A percentile compares a stretch with the other conserved stretches of the same genome.
These are phyloP conservation scores for Enteromius treurensis DNA, from an alignment of 2,797 vertebrate species.

Conservation along the genomic window DNA sequence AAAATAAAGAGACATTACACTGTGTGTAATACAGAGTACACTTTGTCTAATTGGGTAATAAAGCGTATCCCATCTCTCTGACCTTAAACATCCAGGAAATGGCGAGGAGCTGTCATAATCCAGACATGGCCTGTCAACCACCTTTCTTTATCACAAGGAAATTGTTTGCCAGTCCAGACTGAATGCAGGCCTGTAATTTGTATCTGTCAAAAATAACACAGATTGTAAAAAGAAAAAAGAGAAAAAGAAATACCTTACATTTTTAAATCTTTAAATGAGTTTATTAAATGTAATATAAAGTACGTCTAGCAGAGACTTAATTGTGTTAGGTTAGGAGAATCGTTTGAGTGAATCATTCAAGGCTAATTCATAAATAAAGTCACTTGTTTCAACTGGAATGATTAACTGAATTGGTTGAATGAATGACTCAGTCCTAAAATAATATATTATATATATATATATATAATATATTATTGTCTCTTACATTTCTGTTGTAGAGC, in stretches of 20 bases:
- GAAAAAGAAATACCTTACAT: neutral
- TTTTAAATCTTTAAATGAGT: neutral
- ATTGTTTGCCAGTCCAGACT: conserved; percentile 22
- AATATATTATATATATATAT: too few species aligned
- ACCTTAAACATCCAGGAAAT: conserved; percentile 50
- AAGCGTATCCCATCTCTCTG: conserved; percentile 41
- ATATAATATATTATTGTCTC: too few species aligned
- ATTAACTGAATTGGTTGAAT: neutral
- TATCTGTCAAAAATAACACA: conserved; percentile 15
- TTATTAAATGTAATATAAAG: neutral
- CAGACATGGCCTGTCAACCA: conserved; percentile 21
- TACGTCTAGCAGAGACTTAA: neutral
- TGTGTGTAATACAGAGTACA: neutral
- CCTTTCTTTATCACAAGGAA: neutral
- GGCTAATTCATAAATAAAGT: neutral
- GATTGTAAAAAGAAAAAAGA: too few species aligned
- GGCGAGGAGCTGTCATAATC: conserved; percentile 37
- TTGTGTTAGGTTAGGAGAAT: neutral
- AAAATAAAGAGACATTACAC: conserved; percentile 43
- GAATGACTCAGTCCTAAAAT: neutral
- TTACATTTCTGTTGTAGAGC: neutral
- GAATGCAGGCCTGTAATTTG: conserved; percentile 16
- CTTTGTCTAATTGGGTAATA: conserved; percentile 57
- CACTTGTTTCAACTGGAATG: neutral
- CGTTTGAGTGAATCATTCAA: neutral